Base-by-base conservation (phyloP, 2,113 vertebrate species). In the Sapajus apella region DNA sequence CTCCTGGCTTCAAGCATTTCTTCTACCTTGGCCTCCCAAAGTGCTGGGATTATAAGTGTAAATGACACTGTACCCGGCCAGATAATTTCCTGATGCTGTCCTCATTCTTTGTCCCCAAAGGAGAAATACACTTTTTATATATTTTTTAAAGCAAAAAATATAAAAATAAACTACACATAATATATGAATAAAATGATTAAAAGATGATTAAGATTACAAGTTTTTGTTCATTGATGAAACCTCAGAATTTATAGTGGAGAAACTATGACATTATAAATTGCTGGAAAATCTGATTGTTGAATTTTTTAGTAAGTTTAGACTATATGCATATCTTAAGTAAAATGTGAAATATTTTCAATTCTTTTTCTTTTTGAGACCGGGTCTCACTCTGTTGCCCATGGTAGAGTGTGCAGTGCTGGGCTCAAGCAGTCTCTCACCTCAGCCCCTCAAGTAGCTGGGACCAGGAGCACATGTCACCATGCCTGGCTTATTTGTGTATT, bases 161-260 rank as follows among this genome's bases (percentile, higher is more conserved):
- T 58, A 52, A 68, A 84, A 97, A 79, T 47, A 85, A 70, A 86
- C 52, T 32, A 91, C 17, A 66, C 37, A 64, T 88, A 79, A n/a
- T 96, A 25, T 66, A 18, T 91, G 25, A 58, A 40, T 75, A 84
- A 27, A 79, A 13, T 80, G 92, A 75, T 85, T 89, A 45, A 68
- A 86, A 84, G 12, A 87, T 82, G 30, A 66, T 72, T 70, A 73
- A 30, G 35, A 37, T 92, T 8, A 55, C 52, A 4, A 56, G 87
- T 96, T 93, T 86, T n/a, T 90, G 56, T 80, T 68, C 20, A 88
- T 85, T 82, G 37, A 37, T 82, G 50, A 77, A 58, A 61, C 27
- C 37, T 95, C 91, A 87, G 73, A 79, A 90, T 90, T 96, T 96
- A 6, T 89, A 87, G 45, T 96, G 88, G 79, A 35, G 76, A 90